Percentiles rank a stretch among this genome's conserved stretches.
Evolutionary conservation across 2,888 invertebrate species (phyloP).

Genomic region (Dusona sp.): DNA sequence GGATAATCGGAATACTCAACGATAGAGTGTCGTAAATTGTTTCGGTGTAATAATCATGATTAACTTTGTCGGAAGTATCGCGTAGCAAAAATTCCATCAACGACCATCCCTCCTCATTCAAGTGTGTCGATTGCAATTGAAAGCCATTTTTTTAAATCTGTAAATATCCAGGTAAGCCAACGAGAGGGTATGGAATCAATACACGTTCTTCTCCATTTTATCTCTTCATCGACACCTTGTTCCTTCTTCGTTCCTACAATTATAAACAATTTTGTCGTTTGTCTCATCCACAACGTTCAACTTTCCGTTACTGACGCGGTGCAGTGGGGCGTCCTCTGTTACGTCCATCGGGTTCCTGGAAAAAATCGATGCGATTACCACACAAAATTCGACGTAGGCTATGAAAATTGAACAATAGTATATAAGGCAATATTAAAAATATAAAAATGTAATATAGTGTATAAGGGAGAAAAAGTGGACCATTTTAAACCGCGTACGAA

Average conservation of each 20-base stretch:
- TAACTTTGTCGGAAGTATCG: constrained; percentile 28
- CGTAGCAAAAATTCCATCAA: constrained; percentile 3
- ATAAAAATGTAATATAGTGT: too few species aligned
- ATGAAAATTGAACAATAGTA: not conserved
- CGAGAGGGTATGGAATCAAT: constrained; percentile 68
- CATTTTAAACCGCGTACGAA: too few species aligned
- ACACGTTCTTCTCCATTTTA: constrained; percentile 73
- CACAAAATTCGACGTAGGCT: not conserved
- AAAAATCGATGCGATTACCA: constrained; percentile 20
- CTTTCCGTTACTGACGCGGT: constrained; percentile 82
- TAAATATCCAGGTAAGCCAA: constrained; percentile 59
- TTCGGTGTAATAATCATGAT: constrained; percentile 33
- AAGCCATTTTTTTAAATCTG: constrained; percentile 58
- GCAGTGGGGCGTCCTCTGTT: constrained; percentile 80
- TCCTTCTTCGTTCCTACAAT: constrained; percentile 68
- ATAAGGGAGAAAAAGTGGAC: too few species aligned
- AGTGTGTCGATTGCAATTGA: constrained; percentile 54
- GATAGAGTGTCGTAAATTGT: constrained; percentile 5
- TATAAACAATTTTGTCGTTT: constrained; percentile 64
- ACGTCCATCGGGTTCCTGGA: constrained; percentile 81
- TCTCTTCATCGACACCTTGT: constrained; percentile 71
- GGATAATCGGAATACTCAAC: constrained; percentile 47
- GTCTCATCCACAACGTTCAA: constrained; percentile 71
- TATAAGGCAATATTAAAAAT: too few species aligned
- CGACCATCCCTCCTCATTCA: constrained; percentile 23